phyloP scores from a whole-genome alignment of 1,140 invertebrate species.

The Cydia pomonella region DNA sequence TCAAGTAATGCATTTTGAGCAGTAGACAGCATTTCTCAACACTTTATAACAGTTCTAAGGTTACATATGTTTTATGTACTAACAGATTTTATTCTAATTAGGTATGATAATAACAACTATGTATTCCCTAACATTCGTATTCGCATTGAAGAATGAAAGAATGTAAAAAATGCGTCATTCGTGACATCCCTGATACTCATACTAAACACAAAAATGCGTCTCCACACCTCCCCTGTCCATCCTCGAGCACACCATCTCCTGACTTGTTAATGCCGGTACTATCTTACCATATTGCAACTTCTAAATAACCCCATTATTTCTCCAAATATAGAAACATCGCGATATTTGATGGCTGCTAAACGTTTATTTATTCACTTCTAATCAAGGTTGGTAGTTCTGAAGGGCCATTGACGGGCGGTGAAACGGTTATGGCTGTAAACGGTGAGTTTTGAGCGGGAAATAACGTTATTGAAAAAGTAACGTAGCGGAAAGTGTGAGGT shows the following conservation, averaged over 20 bases:
- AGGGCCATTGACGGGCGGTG: conserved; percentile 63
- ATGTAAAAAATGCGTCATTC: too few species aligned
- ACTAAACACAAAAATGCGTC: too few species aligned
- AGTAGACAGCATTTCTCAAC: too few species aligned
- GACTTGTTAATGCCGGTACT: conserved; percentile 77
- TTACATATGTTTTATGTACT: too few species aligned
- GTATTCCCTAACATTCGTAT: too few species aligned
- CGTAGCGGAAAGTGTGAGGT: too few species aligned
- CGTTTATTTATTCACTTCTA: conserved; percentile 76
- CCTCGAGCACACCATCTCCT: conserved; percentile 68
- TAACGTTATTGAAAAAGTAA: neutral
- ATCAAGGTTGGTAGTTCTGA: conserved; percentile 70
- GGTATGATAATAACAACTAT: too few species aligned
- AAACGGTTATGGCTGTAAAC: conserved; percentile 36
- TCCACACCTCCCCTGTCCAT: conserved; percentile 47
- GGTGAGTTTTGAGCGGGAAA: conserved; percentile 34
- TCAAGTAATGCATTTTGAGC: too few species aligned
- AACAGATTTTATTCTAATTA: too few species aligned
- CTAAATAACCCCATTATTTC: conserved; percentile 77
- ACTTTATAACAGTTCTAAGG: too few species aligned
- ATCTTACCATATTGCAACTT: conserved; percentile 79
- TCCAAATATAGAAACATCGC: conserved; percentile 74
- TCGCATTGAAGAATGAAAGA: too few species aligned
- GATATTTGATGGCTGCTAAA: conserved; percentile 73
- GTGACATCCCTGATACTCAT: too few species aligned